phyloP scores from a whole-genome alignment of 2,113 vertebrate species.

The Melanerpes aurifrons region DNA sequence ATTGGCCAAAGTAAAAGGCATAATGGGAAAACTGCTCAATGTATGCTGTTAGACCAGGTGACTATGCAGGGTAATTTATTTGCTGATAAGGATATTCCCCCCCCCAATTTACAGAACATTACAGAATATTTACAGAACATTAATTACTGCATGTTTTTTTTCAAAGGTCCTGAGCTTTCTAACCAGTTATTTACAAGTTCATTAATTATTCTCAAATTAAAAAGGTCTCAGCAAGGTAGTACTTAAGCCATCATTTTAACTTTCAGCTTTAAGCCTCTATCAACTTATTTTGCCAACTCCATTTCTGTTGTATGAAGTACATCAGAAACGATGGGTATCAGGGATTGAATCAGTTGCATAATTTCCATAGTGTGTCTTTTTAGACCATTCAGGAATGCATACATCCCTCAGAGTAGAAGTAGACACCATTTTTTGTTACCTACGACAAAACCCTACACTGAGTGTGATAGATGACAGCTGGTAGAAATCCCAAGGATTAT shows the following conservation, averaged over 20 bases:
- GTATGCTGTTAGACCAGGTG: not conserved
- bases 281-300: not conserved
- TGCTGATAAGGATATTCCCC: not conserved
- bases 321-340: not conserved
- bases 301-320: not conserved
- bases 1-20: not conserved
- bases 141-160: not conserved
- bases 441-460: not conserved
- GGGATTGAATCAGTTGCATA: not conserved
- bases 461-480: not conserved
- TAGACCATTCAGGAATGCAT: not conserved
- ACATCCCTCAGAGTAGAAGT: not conserved
- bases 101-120: not conserved
- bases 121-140: not conserved
- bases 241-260: not conserved
- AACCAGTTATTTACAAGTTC: not conserved
- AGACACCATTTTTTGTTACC: not conserved
- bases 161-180: not conserved
- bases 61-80: not conserved
- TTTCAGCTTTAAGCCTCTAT: not conserved
- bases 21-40: not conserved
- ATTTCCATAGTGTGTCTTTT: not conserved
- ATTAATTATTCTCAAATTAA: not conserved
- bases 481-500: not conserved
- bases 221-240: not conserved